Percentiles rank a stretch among this genome's conserved stretches.
Conservation (phyloP, 2,888 invertebrate genomes). For the Julus scandinavius region DNA sequence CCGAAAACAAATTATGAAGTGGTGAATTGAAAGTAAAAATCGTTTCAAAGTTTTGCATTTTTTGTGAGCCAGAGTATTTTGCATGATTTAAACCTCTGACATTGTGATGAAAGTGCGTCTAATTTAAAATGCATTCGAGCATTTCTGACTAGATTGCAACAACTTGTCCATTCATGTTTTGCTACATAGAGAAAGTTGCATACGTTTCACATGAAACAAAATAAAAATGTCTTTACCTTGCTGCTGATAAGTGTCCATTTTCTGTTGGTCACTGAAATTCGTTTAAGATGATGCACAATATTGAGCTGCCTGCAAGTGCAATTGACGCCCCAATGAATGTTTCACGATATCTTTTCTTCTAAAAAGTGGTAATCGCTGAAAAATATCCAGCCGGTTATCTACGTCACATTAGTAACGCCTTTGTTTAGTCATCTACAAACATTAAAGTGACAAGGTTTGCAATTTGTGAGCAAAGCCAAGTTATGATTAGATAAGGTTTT, state of each 20-base stretch:
- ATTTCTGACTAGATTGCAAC: too few relatives aligned
- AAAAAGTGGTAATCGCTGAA: background rate
- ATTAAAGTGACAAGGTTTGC: background rate
- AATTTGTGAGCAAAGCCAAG: background rate
- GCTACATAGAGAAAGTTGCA: too few relatives aligned
- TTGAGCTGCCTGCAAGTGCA: background rate
- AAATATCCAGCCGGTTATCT: background rate
- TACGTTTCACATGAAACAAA: too few relatives aligned
- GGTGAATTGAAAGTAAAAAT: too few relatives aligned
- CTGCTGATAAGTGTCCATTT: background rate
- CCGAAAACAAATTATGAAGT: too few relatives aligned
- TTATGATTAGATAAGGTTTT: constrained; percentile 13
- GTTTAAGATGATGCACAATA: background rate
- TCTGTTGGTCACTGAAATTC: background rate
- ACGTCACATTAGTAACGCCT: constrained; percentile 11
- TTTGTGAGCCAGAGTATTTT: too few relatives aligned
- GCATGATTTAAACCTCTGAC: too few relatives aligned
- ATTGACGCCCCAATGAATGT: background rate
- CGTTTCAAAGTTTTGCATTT: too few relatives aligned
- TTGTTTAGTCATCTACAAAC: constrained; percentile 37
- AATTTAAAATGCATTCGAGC: too few relatives aligned
- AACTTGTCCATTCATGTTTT: too few relatives aligned
- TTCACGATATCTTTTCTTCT: background rate
- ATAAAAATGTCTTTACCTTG: background rate
- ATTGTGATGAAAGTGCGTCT: too few relatives aligned